Base-by-base conservation (phyloP, 2,888 invertebrate genomes). In the Panorpa germanica region DNA sequence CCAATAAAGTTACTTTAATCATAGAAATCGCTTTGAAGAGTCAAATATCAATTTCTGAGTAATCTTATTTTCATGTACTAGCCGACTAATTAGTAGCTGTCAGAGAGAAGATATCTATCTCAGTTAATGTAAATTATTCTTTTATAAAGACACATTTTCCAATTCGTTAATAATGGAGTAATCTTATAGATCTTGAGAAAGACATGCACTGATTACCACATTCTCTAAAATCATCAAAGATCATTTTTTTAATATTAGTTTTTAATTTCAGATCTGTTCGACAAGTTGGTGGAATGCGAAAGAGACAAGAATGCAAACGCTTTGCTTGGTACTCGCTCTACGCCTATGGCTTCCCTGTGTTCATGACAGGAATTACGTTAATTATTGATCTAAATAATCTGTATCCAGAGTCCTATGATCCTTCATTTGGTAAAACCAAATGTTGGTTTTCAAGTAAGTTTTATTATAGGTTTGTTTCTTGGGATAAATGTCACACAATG, bases 381-480 rank as follows among this genome's bases (percentile, higher is more conserved):
- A 43, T 63, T 3, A 48, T 69, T 31, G 71, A 72, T 39, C 48
- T 50, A 24, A 62, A 58, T 16, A 51, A 51, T n/a, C 29, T 57
- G n/a, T 35, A 63, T n/a, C 53, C 52, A 2, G 42, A 46, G 5
- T 39, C 50, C 33, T 49, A 70, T 8, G 61, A 66, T 27, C 68
- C 75, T 0, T 56, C 65, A 37, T 65, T 77, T 30, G 75, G 73
- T 5, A 41, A 43, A 9, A 54, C 55, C 3, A 55, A 59, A 34
- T 80, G 80, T 48, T 77, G 74, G 69, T 72, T 77, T 44, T 44
- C 57, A 37, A 39, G 73, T 70, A 46, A 61, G 63, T 53, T 22
- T n/a, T n/a, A n/a, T 32, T 15, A 13, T 29, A 8, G 16, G 25
- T 31, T 29, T 32, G 13, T 10, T 28, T 23, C 16, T 22, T 15